Conservation (phyloP, 2,797 vertebrate species). For the Muscicapa striata region DNA sequence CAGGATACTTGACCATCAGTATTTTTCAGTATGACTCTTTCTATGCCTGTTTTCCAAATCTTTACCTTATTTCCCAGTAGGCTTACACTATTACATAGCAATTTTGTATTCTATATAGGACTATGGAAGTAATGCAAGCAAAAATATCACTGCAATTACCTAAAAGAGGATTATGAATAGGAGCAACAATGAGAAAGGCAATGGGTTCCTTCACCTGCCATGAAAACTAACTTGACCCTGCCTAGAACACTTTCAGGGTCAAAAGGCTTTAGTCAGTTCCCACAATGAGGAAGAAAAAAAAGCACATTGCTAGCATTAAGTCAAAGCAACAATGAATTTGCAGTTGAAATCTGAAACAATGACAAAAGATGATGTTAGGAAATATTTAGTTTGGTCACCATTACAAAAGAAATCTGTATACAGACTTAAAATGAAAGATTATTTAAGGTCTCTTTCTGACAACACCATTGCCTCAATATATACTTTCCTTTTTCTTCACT, state of each 20-base stretch:
- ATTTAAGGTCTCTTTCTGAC: background rate
- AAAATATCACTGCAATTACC: background rate
- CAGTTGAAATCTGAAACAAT: background rate
- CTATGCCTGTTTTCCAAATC: background rate
- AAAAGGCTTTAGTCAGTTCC: constrained; percentile 82
- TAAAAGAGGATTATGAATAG: background rate
- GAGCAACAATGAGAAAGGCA: background rate
- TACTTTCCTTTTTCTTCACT: background rate
- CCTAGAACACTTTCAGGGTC: constrained; percentile 83
- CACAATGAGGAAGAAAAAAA: constrained; percentile 21
- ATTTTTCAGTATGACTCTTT: background rate
- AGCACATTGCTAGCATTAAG: background rate
- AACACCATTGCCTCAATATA: background rate
- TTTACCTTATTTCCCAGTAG: constrained; percentile 51
- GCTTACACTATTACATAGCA: background rate
- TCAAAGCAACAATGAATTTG: background rate
- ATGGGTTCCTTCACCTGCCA: constrained; percentile 79
- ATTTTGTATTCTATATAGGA: background rate
- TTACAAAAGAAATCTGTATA: background rate
- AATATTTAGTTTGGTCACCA: background rate
- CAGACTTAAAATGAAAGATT: background rate
- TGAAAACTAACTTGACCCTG: constrained; percentile 79
- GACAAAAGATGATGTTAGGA: background rate
- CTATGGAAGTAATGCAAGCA: background rate
- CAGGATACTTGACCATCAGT: background rate